A percentile compares a stretch with the other conserved stretches of the same genome.
These are phyloP conservation scores for Cryptoprocta ferox DNA, from an alignment of 2,797 vertebrate genomes.

Conservation along the genomic window DNA sequence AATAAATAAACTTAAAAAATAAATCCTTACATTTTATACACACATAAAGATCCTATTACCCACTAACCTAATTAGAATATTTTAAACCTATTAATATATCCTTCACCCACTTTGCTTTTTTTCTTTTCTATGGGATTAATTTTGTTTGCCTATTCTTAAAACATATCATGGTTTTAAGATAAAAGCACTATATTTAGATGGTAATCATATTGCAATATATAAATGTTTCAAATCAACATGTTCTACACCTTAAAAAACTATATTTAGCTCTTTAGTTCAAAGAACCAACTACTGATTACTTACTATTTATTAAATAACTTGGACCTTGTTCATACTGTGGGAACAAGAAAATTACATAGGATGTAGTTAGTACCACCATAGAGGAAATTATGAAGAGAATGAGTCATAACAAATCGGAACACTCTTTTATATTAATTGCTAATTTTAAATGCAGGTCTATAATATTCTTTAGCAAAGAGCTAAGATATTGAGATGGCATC, in stretches of 20 bases:
- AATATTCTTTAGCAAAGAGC: not conserved
- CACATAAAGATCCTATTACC: not conserved
- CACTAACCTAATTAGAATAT: not conserved
- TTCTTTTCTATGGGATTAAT: not conserved
- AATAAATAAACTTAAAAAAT: too few species aligned
- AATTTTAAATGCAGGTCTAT: not conserved
- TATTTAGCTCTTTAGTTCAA: not conserved
- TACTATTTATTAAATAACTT: not conserved
- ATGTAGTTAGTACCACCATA: not conserved
- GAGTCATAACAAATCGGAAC: not conserved
- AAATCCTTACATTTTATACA: not conserved
- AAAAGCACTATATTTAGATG: not conserved
- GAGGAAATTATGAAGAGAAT: not conserved
- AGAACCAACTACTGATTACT: not conserved
- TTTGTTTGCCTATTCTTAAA: constrained; percentile 29
- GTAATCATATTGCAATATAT: not conserved
- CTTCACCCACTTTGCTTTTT: not conserved
- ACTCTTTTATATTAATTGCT: not conserved
- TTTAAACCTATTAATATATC: not conserved
- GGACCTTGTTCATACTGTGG: not conserved
- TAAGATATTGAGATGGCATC: not conserved
- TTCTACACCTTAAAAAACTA: not conserved
- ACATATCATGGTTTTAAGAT: not conserved
- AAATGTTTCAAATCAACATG: not conserved
- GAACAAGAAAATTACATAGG: not conserved